phyloP scores from a whole-genome alignment of 2,888 invertebrate species.

The Rhagonycha fulva region DNA sequence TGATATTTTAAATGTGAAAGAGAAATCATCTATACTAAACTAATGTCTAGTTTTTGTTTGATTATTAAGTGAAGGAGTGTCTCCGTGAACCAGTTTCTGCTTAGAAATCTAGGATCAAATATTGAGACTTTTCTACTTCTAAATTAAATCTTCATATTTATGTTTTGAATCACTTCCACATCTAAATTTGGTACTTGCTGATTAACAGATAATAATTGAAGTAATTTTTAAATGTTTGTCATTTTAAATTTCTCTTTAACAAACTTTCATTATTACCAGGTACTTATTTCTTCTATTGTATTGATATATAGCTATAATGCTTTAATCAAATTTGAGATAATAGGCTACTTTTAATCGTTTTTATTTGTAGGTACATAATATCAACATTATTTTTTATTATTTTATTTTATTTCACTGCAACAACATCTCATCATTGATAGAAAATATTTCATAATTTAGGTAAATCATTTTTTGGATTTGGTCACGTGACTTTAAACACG shows the following conservation, averaged over 20 bases:
- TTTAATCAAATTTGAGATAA: not conserved
- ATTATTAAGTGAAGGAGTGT: slow-evolving; percentile 4
- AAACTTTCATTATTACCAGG: not conserved
- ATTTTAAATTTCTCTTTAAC: not conserved
- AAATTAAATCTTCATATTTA: not conserved
- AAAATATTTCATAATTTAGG: no score
- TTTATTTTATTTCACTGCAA: no score
- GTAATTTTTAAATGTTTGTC: not conserved
- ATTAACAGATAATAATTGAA: not conserved
- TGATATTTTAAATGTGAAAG: slow-evolving; percentile 5
- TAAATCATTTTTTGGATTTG: no score
- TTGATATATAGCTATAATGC: not conserved
- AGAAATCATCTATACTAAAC: slow-evolving; percentile 3
- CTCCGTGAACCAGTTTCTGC: not conserved
- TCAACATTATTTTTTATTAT: no score
- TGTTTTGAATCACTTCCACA: not conserved
- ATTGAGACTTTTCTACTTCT: not conserved
- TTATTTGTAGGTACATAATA: no score
- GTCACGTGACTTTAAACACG: no score
- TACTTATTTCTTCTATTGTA: not conserved
- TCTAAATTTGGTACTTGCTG: not conserved
- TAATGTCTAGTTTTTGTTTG: slow-evolving; percentile 2
- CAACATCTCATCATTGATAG: no score
- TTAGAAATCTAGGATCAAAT: slow-evolving; percentile 1
- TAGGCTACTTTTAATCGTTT: not conserved